Evolutionary conservation across 2,888 invertebrate genomes (phyloP).

Genomic region (Aporophyla lueneburgensis): DNA sequence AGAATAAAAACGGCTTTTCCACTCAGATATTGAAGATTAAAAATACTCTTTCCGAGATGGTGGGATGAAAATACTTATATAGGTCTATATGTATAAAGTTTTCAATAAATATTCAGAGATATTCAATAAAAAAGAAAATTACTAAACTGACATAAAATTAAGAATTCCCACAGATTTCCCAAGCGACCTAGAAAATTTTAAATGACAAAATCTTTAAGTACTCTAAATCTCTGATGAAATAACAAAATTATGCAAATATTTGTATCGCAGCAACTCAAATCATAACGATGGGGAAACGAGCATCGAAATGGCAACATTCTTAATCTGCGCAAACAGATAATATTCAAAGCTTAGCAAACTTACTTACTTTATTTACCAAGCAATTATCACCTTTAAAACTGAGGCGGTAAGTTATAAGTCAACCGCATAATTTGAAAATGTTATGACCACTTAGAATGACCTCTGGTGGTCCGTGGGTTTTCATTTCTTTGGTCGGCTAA

Average conservation of each 20-base stretch:
- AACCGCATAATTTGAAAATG: conserved; percentile 67
- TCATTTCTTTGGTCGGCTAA: conserved; percentile 51
- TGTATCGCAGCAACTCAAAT: conserved; percentile 65
- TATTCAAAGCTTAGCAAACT: conserved; percentile 74
- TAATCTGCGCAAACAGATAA: conserved; percentile 83
- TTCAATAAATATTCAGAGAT: not conserved
- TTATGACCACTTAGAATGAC: conserved; percentile 76
- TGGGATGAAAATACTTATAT: conserved; percentile 6
- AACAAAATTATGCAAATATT: conserved; percentile 66
- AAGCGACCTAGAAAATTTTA: conserved; percentile 29
- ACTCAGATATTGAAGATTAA: too few species aligned
- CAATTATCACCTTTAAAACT: conserved; percentile 74
- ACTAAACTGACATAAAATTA: not conserved
- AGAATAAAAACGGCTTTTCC: too few species aligned
- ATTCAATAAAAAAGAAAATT: not conserved
- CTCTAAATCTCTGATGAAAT: conserved; percentile 55
- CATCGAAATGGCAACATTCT: conserved; percentile 78
- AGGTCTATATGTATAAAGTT: too few species aligned
- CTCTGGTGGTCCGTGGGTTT: conserved; percentile 66
- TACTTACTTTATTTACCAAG: conserved; percentile 56
- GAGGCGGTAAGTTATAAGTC: conserved; percentile 68
- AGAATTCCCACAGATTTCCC: conserved; percentile 47
- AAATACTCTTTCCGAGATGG: too few species aligned
- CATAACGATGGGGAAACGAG: conserved; percentile 76
- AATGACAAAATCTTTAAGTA: conserved; percentile 51